Evolutionary conservation across 1,140 invertebrate species (phyloP), one percentile per base, ranked within the genome.

Genomic region (Anadara kagoshimensis): DNA sequence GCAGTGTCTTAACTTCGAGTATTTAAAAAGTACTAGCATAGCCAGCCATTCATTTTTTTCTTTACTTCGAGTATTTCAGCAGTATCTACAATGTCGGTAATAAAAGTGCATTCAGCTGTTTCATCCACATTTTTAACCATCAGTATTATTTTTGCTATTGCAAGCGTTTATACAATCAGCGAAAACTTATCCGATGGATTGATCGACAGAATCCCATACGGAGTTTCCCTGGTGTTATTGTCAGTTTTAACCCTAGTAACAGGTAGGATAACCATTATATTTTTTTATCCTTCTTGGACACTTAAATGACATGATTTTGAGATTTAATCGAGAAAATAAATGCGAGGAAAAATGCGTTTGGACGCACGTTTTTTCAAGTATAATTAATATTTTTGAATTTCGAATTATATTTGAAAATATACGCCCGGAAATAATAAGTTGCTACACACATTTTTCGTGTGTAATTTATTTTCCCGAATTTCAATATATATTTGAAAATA

Each of bases 161-260:
- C 54, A 11, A 49, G 43, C n/a, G 26, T 65, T 5, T 0, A 65
- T 11, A 1, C 12, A 36, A 49, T 62, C 29, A 16, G 20, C 29
- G 1, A 0, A 11, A n/a, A 20, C 4, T 45, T 44, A 24, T 20
- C 29, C 7, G 24, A 20, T 18, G 43, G 12, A 22, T 20, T 65
- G 0, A 41, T 73, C 12, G n/a, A 24, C 26, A 47, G 47, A 16
- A 54, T 51, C 43, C 47, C 47, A 7, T 69, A 43, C 20, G 68
- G 68, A 5, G 14, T 20, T n/a, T 36, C 59, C 2, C 36, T 69
- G 12, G 1, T 69, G 10, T 4, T 44, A 0, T 18, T 63, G 10
- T 69, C 68, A 43, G 3, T 51, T n/a, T 11, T 47, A 18, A 62
- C 45, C 18, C n/a, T 72, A 18, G 7, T 72, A 22, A 59, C 70